phyloP scores from a whole-genome alignment of 1,140 invertebrate species.

The Trichonephila inaurata region DNA sequence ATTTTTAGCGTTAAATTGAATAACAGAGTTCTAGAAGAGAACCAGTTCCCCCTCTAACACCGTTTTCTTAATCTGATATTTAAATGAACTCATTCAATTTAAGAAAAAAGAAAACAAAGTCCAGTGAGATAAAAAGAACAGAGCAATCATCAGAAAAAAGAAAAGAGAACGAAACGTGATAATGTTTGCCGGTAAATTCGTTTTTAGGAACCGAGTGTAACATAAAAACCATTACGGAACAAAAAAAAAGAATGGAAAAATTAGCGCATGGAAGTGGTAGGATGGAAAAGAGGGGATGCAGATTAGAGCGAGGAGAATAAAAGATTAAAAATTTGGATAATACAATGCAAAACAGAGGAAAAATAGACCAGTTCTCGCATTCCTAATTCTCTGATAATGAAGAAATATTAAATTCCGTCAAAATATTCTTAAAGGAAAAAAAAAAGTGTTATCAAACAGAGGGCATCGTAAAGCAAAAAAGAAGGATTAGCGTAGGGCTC shows the following conservation, averaged over 20 bases:
- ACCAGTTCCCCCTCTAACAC: background rate
- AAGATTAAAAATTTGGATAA: background rate
- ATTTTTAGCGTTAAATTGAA: background rate
- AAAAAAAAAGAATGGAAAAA: background rate
- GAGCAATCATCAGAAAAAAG: background rate
- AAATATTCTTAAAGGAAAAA: background rate
- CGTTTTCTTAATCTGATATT: background rate
- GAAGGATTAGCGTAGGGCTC: conserved; percentile 41
- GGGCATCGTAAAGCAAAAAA: conserved; percentile 33
- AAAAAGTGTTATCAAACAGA: background rate
- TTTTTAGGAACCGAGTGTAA: background rate
- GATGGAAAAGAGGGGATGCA: background rate
- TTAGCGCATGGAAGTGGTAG: background rate
- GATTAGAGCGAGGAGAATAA: background rate
- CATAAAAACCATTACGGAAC: background rate
- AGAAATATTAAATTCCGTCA: background rate
- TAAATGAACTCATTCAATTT: background rate
- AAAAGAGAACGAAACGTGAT: background rate
- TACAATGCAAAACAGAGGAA: background rate
- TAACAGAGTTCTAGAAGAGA: background rate
- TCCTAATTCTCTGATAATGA: background rate
- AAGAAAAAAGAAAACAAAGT: background rate
- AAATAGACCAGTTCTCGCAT: background rate
- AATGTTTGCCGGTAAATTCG: background rate
- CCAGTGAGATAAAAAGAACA: background rate